Evolutionary conservation across 2,888 invertebrate genomes (phyloP).

Genomic region (Gymnoscelis rufifasciata): DNA sequence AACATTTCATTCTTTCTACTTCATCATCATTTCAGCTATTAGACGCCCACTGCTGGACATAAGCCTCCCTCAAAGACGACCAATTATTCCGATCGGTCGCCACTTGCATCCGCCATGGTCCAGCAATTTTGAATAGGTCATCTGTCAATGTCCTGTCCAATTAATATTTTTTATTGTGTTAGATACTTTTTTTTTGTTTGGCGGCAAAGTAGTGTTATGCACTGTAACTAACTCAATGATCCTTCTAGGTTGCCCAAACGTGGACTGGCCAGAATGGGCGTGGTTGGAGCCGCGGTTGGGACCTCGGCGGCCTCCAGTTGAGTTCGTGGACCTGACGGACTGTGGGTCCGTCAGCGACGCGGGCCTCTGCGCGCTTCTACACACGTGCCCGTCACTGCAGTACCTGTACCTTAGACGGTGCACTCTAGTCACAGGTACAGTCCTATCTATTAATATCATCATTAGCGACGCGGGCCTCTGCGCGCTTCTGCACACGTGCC

Average conservation of each 20-base stretch:
- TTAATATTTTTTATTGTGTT: too few relatives aligned
- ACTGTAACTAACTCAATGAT: slow-evolving; percentile 1
- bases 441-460: neutral
- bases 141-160: too few relatives aligned
- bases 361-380: slow-evolving; percentile 89
- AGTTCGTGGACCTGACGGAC: slow-evolving; percentile 94
- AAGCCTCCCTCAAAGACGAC: too few relatives aligned
- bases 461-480: slow-evolving; percentile 91
- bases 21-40: too few relatives aligned
- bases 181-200: too few relatives aligned
- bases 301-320: slow-evolving; percentile 84
- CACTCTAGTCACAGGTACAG: slow-evolving; percentile 87
- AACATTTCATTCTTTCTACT: too few relatives aligned
- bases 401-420: slow-evolving; percentile 94
- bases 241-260: slow-evolving; percentile 83
- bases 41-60: too few relatives aligned
- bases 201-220: too few relatives aligned
- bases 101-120: too few relatives aligned
- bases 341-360: slow-evolving; percentile 91
- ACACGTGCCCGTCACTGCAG: slow-evolving; percentile 91
- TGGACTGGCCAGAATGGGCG: slow-evolving; percentile 87
- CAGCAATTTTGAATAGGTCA: too few relatives aligned
- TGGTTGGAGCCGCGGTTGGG: slow-evolving; percentile 80
- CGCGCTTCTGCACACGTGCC: slow-evolving; percentile 91
- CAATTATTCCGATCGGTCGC: too few relatives aligned